phyloP scores from a whole-genome alignment of 2,797 vertebrate species.

The Pangasius macronema region DNA sequence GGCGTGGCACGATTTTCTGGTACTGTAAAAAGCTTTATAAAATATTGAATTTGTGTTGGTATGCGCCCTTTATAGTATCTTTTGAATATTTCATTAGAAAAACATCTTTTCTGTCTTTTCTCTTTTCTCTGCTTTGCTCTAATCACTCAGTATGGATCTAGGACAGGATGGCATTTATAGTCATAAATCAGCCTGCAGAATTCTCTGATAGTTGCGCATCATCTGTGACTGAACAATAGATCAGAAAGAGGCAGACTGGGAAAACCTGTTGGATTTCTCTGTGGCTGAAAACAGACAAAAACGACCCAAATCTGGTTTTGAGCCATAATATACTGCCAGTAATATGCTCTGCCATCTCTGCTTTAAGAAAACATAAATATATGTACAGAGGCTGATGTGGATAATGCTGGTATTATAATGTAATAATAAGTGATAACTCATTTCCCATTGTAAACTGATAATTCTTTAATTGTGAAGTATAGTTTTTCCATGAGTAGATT shows the following conservation, averaged over 20 bases:
- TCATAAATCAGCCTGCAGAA: background rate
- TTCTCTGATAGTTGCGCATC: background rate
- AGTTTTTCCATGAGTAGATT: background rate
- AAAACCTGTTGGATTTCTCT: slow-evolving; percentile 2
- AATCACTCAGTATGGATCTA: slow-evolving; percentile 38
- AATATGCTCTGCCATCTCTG: background rate
- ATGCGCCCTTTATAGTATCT: slow-evolving; percentile 60
- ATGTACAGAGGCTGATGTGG: background rate
- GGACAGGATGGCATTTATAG: slow-evolving; percentile 41
- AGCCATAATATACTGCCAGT: background rate
- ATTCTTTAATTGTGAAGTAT: background rate
- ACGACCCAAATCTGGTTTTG: background rate
- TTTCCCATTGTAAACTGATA: background rate
- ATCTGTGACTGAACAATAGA: slow-evolving; percentile 1
- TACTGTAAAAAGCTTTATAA: slow-evolving; percentile 38
- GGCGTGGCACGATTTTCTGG: background rate
- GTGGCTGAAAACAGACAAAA: background rate
- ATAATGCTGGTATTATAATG: background rate
- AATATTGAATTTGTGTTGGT: slow-evolving; percentile 61
- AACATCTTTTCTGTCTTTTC: slow-evolving; percentile 37
- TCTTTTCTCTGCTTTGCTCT: slow-evolving; percentile 34
- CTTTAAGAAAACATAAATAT: background rate
- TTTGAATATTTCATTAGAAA: slow-evolving; percentile 73
- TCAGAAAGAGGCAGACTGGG: background rate
- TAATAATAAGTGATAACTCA: background rate